phyloP scores from a whole-genome alignment of 1,140 invertebrate species.

The Drosophila cardini region DNA sequence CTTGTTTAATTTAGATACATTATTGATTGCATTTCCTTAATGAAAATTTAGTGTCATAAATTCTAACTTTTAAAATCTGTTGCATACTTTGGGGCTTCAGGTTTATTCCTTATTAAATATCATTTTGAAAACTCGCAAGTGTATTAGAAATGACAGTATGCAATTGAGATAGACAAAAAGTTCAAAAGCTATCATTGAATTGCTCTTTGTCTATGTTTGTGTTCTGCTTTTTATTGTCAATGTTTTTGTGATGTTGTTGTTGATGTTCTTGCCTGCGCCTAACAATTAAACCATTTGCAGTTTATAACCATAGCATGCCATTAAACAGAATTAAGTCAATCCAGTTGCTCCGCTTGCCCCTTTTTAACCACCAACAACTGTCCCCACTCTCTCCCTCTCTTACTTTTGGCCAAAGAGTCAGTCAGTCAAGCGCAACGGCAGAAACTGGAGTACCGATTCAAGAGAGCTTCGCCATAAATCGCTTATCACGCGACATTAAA shows the following conservation, averaged over 20 bases:
- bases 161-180: not conserved
- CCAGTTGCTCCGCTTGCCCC: constrained; percentile 12
- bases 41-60: too few relatives aligned
- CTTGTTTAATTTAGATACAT: too few relatives aligned
- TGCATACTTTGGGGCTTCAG: too few relatives aligned
- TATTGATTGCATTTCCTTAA: too few relatives aligned
- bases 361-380: not conserved
- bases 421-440: constrained; percentile 74
- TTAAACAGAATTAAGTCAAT: constrained; percentile 81
- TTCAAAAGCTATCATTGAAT: constrained; percentile 18
- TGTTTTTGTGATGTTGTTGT: constrained; percentile 30
- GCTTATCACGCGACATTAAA: constrained; percentile 83
- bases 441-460: constrained; percentile 76
- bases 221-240: constrained; percentile 51
- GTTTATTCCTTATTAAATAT: not conserved
- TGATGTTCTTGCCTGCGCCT: constrained; percentile 38
- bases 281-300: constrained; percentile 81
- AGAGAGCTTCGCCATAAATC: constrained; percentile 78
- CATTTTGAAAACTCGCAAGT: not conserved
- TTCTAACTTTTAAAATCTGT: too few relatives aligned
- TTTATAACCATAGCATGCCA: constrained; percentile 78
- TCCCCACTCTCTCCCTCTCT: constrained; percentile 12
- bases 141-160: not conserved
- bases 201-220: not conserved
- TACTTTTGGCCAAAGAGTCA: constrained; percentile 21